phyloP scores from a whole-genome alignment of 2,797 vertebrate genomes.

The Artibeus lituratus region DNA sequence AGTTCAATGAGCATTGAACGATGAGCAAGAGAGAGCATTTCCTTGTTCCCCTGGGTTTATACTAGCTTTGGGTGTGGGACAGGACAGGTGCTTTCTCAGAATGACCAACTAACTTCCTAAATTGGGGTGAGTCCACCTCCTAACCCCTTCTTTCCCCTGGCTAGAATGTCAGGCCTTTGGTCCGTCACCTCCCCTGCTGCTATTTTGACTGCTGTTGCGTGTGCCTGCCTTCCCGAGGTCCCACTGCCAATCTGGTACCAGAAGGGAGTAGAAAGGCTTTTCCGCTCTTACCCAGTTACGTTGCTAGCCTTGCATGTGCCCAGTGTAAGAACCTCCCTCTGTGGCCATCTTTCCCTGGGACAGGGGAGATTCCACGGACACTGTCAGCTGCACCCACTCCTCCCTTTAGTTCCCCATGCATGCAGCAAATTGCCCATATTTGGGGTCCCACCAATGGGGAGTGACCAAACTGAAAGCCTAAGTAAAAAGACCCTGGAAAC shows the following conservation, averaged over 20 bases:
- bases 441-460: neutral
- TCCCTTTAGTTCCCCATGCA: neutral
- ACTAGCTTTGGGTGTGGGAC: too few relatives aligned
- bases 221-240: neutral
- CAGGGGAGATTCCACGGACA: neutral
- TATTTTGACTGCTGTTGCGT: neutral
- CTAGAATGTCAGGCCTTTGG: neutral
- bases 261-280: neutral
- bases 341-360: neutral
- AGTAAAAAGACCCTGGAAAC: neutral
- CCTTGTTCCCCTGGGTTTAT: too few relatives aligned
- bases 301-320: neutral
- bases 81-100: neutral
- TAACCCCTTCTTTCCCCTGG: neutral
- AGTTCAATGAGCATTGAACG: neutral
- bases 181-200: neutral
- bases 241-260: neutral
- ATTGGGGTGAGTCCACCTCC: neutral
- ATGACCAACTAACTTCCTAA: neutral
- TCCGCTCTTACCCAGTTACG: neutral
- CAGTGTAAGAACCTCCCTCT: neutral
- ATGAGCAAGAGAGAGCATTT: too few relatives aligned
- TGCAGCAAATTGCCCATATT: neutral
- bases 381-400: neutral
- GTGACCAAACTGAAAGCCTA: neutral